Conservation (phyloP, 2,888 invertebrate species). For the Dichetophora obliterata region DNA sequence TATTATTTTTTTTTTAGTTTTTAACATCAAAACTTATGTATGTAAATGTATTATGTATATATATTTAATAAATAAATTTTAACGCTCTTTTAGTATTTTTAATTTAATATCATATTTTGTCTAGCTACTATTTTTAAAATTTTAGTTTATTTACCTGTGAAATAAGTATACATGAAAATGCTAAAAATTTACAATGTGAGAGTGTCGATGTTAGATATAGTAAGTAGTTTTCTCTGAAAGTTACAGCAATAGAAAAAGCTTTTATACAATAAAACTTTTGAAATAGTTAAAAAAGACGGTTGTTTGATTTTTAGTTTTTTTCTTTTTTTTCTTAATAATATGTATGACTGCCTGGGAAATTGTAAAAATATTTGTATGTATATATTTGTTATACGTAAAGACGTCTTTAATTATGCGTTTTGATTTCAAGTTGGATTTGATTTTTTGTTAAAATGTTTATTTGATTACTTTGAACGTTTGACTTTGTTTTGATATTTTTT, state of each 20-base stretch:
- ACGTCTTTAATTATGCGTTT: background rate
- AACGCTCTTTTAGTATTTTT: background rate
- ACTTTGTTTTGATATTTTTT: background rate
- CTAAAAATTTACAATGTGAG: slow-evolving; percentile 1
- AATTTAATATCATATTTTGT: slow-evolving; percentile 10
- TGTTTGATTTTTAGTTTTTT: slow-evolving; percentile 1
- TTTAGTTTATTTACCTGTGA: background rate
- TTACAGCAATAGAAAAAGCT: background rate
- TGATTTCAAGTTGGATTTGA: background rate
- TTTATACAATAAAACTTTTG: background rate
- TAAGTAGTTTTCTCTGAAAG: background rate
- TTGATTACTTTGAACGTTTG: background rate
- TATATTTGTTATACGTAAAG: background rate
- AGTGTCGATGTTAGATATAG: background rate
- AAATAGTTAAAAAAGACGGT: slow-evolving; percentile 11
- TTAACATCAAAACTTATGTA: slow-evolving; percentile 12
- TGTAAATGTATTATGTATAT: background rate
- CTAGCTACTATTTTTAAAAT: slow-evolving; percentile 29
- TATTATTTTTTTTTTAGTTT: background rate
- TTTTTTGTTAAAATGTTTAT: background rate
- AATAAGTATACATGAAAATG: background rate
- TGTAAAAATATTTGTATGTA: background rate
- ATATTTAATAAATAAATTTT: slow-evolving; percentile 3
- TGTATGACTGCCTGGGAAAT: background rate
- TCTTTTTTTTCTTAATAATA: background rate